These are phyloP conservation scores for Glossosoma conforme DNA, from an alignment of 1,140 invertebrate genomes.

Conservation along the genomic window DNA sequence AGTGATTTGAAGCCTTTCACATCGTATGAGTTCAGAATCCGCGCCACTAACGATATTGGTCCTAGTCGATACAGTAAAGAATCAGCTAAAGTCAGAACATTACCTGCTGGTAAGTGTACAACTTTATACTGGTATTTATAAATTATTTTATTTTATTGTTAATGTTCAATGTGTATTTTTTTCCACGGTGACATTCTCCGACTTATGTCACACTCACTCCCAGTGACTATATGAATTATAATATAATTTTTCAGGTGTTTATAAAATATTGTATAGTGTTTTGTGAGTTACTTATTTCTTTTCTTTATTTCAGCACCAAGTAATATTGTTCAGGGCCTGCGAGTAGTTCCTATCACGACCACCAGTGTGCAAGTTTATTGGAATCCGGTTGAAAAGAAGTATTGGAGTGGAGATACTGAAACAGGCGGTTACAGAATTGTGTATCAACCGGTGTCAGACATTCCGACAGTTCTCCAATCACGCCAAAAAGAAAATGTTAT, in stretches of 20 bases:
- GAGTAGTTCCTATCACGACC: conserved; percentile 88
- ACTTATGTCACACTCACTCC: neutral
- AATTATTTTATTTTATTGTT: neutral
- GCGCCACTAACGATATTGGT: conserved; percentile 95
- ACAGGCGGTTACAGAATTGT: conserved; percentile 84
- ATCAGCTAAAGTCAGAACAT: conserved; percentile 81
- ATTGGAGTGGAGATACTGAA: conserved; percentile 84
- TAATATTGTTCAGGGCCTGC: conserved; percentile 71
- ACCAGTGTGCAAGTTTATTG: conserved; percentile 85
- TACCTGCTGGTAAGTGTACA: conserved; percentile 72
- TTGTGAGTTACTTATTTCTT: conserved; percentile 21
- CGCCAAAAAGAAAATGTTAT: conserved; percentile 78
- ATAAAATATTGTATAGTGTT: conserved; percentile 4
- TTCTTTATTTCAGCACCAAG: conserved; percentile 68
- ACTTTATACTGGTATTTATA: conserved; percentile 1
- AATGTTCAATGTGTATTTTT: neutral
- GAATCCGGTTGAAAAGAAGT: conserved; percentile 65
- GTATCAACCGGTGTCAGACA: conserved; percentile 83
- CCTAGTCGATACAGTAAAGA: conserved; percentile 86
- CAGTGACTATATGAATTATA: neutral
- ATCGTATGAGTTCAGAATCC: conserved; percentile 87
- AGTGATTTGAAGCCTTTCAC: conserved; percentile 83
- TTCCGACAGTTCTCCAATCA: conserved; percentile 72
- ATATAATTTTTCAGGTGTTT: conserved; percentile 5
- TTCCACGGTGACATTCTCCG: neutral